Percentiles rank a stretch among this genome's conserved stretches.
phyloP scores from a whole-genome alignment of 2,888 invertebrate genomes.

The Drosophila testacea region DNA sequence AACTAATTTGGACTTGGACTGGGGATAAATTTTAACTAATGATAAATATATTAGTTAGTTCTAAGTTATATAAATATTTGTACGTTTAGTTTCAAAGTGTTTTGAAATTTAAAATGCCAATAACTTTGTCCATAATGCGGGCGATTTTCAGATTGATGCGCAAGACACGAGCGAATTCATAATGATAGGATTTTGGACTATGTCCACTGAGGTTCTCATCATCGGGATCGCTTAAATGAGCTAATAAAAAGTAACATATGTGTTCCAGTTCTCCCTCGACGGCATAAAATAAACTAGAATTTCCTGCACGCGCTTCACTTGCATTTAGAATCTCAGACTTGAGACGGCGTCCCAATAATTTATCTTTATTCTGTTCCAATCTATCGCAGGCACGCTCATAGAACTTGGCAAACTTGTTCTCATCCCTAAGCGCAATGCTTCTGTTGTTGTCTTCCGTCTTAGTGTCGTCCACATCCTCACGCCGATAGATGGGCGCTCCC shows the following conservation, averaged over 20 bases:
- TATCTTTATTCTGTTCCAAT: constrained; percentile 36
- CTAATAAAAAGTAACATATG: constrained; percentile 80
- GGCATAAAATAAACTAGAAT: constrained; percentile 79
- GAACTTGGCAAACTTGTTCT: constrained; percentile 60
- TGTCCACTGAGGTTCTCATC: constrained; percentile 78
- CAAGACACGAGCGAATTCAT: constrained; percentile 73
- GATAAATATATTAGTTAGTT: background rate
- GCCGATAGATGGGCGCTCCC: constrained; percentile 49
- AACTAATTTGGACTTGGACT: constrained; percentile 37
- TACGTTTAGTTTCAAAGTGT: constrained; percentile 22
- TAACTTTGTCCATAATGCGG: constrained; percentile 75
- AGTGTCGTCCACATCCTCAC: constrained; percentile 22
- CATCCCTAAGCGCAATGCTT: constrained; percentile 16
- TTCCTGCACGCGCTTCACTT: constrained; percentile 78
- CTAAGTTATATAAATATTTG: constrained; percentile 2
- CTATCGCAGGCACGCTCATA: constrained; percentile 66
- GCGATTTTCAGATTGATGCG: constrained; percentile 75
- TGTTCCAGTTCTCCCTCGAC: constrained; percentile 79
- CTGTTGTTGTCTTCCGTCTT: constrained; percentile 9
- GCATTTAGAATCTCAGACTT: constrained; percentile 77
- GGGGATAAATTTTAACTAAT: constrained; percentile 37
- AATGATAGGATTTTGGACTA: constrained; percentile 77
- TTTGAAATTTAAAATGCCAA: constrained; percentile 53
- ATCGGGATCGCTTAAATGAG: constrained; percentile 81
- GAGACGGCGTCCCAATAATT: constrained; percentile 30